These are phyloP conservation scores for Pachycephus smyrnensis DNA, from an alignment of 2,888 invertebrate species.

Conservation along the genomic window DNA sequence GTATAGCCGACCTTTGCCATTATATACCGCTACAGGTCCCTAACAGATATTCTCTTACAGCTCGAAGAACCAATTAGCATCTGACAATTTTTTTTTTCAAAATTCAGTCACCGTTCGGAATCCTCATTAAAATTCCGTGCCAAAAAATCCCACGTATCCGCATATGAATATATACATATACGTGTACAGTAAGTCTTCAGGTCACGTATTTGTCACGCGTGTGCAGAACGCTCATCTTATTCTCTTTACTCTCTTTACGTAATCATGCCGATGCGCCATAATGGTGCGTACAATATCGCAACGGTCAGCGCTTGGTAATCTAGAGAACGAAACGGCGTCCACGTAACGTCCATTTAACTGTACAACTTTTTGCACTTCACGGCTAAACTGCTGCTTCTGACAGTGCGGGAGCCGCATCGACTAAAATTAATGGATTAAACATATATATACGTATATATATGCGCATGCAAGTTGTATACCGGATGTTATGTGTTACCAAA, in stretches of 20 bases:
- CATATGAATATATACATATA: not conserved
- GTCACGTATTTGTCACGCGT: not conserved
- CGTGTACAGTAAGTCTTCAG: not conserved
- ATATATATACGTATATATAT: slow-evolving; percentile 13
- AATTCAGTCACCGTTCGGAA: not conserved
- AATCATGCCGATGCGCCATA: not conserved
- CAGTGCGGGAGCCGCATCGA: slow-evolving; percentile 39
- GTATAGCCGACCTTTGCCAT: not conserved
- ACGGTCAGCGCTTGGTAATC: slow-evolving; percentile 3
- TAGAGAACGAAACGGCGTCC: slow-evolving; percentile 1
- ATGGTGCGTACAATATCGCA: slow-evolving; percentile 1
- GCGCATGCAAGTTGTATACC: not conserved
- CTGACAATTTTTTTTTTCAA: not conserved
- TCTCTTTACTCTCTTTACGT: slow-evolving; percentile 4
- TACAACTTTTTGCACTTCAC: slow-evolving; percentile 32
- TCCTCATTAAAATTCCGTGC: not conserved
- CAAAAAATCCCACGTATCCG: not conserved
- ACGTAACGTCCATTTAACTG: slow-evolving; percentile 40
- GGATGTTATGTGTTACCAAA: not conserved
- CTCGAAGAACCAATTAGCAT: not conserved
- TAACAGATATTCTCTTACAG: not conserved
- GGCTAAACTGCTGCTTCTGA: slow-evolving; percentile 42
- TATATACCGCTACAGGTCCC: not conserved
- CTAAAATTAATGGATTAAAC: slow-evolving; percentile 48
- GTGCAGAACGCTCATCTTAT: not conserved